Base-by-base conservation (phyloP, 2,113 vertebrate genomes). In the Stictonetta naevosa region DNA sequence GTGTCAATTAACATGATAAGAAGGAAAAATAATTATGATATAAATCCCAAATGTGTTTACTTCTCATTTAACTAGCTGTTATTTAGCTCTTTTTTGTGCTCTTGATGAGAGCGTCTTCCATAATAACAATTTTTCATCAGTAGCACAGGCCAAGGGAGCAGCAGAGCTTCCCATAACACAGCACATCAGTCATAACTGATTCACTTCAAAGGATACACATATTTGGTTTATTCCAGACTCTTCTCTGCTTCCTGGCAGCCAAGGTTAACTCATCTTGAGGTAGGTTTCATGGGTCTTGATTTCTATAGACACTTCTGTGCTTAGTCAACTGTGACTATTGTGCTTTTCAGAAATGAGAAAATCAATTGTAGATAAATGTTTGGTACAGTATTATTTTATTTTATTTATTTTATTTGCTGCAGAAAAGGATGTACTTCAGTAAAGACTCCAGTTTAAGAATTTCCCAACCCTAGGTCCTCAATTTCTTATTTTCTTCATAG, bases 21-120 rank as follows among this genome's bases (percentile, higher is more conserved):
- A 40, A 59, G 36, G 36, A 73, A 81, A 74, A 42, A 5, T 14
- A 55, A 73, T 66, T 53, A 58, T 56, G 88, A 48, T 52, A 31
- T 40, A n/a, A 4, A 73, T 58, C n/a, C 26, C 69, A 18, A 19
- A 5, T 33, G 16, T 33, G 53, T 12, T 74, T 88, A 1, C 62
- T 81, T 86, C 60, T 83, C 29, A 33, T 7, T 48, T 68, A 55
- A 26, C 36, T 40, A 33, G 18, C 17, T 81, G 5, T 28, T 93
- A 6, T 8, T 16, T 22, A 52, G 33, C n/a, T 31, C 11, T 71
- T 59, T 59, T 38, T 26, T 46, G n/a, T 40, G 38, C 22, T 69
- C 14, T n/a, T 1, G 2, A 4, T 62, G 21, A 72, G 26, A 52
- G 18, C 40, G 18, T 0, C 1, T 82, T 33, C 16, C 31, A 11